Evolutionary conservation across 92 coral and sea anemone genomes (phyloP).

Genomic region (Porites cylindrica): DNA sequence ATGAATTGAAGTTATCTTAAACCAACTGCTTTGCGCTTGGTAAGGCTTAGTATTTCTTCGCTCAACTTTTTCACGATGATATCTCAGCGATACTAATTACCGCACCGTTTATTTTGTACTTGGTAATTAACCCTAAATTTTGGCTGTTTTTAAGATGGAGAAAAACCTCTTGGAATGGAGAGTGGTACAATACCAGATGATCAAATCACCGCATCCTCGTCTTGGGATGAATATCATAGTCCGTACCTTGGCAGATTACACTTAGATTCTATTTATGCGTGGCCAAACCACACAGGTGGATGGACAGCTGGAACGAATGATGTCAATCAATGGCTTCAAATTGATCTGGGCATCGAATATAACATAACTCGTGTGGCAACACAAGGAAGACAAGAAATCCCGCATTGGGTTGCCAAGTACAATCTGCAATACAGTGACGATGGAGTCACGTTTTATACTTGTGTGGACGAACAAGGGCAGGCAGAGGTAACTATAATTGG

Average conservation of each 20-base stretch:
- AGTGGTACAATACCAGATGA: slow-evolving; percentile 23
- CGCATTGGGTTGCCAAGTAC: neutral
- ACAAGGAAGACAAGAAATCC: neutral
- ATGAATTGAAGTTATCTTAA: too few species aligned
- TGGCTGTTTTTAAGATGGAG: neutral
- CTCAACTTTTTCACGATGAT: too few species aligned
- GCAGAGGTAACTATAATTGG: too few species aligned
- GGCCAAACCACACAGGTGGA: slow-evolving; percentile 28
- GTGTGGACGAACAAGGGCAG: too few species aligned
- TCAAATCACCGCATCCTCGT: slow-evolving; percentile 30
- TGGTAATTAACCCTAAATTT: too few species aligned
- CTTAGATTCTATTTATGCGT: neutral
- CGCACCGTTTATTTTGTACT: too few species aligned
- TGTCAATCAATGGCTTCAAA: slow-evolving; percentile 58
- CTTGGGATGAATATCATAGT: slow-evolving; percentile 26
- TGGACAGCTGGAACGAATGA: slow-evolving; percentile 62
- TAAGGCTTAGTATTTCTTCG: too few species aligned
- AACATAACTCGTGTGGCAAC: neutral
- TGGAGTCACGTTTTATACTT: too few species aligned
- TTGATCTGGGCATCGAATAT: neutral
- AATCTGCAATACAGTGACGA: neutral
- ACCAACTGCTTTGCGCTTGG: too few species aligned
- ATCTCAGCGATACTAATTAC: too few species aligned
- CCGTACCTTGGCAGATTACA: slow-evolving; percentile 37
- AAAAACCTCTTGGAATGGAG: slow-evolving; percentile 51